Evolutionary conservation across 35 echinoderm and acorn worm genomes (phyloP), one percentile per base, ranked within the genome.

Genomic region (Ophiothrix spiculata): DNA sequence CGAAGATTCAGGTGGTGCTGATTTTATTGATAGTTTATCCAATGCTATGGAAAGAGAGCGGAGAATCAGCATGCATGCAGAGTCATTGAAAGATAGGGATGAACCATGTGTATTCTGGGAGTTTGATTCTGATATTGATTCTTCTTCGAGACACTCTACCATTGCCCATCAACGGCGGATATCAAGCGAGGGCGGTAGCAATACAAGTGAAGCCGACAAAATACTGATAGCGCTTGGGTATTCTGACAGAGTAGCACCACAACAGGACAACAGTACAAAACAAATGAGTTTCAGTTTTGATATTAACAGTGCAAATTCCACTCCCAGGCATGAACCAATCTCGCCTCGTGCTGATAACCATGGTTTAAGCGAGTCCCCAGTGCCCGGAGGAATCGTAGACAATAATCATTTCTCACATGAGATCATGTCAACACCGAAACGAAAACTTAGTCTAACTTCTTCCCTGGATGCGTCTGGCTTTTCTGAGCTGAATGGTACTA

Each of bases 71-170:
- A 60, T n/a, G 11, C 42, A 32, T 32, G n/a, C n/a, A n/a, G 81
- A 84, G 54, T 33, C 40, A 0, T 45, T 64, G 81, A 93, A 39
- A 75, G 91, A 88, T 36, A 79, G 39, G 8, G 94, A 97, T 75
- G 94, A 97, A 33, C 87, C 91, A 0, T 82, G 91, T 64, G 85
- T 97, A 38, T 97, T 97, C 56, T 97, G 91, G 83, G 85, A 90
- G 69, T 97, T 90, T 84, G 94, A 97, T 69, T 97, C 94, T 4
- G 94, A 97, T 77, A 79, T 93, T 60, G 94, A 97, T 21, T 33
- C 49, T 17, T 75, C 83, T 23, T 73, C 83, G 4, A 85, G 34
- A 40, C 17, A n/a, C 41, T 38, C 35, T 76, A 80, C 36, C 75
- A 25, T 23, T 38, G 4, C 42, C 32, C 32, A 80, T 10, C n/a